A percentile compares a stretch with the other conserved stretches of the same genome.
Evolutionary conservation across 2,888 invertebrate genomes (phyloP).

Genomic region (Atrina japonica): DNA sequence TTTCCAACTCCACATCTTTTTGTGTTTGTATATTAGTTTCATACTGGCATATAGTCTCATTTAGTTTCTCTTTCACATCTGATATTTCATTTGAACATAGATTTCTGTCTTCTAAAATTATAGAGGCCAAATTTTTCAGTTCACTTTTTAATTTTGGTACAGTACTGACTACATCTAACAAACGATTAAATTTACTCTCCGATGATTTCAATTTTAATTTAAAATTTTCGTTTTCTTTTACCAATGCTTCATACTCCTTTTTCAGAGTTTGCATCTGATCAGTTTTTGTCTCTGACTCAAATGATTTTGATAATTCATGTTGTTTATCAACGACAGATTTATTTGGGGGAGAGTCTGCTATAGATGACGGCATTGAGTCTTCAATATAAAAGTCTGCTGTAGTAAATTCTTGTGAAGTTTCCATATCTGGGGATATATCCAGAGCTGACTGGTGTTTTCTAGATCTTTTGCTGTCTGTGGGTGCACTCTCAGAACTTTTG

Average conservation of each 20-base stretch:
- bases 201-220: conserved; percentile 19
- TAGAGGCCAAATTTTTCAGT: conserved; percentile 42
- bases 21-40: not conserved
- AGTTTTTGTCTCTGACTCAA: conserved; percentile 67
- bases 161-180: conserved; percentile 42
- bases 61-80: conserved; percentile 15
- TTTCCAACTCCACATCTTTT: not conserved
- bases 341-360: conserved; percentile 83
- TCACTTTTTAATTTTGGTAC: conserved; percentile 44
- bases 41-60: conserved; percentile 1
- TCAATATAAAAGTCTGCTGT: conserved; percentile 93
- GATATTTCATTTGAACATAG: conserved; percentile 19
- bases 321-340: conserved; percentile 81
- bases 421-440: conserved; percentile 71
- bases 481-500: conserved; percentile 45
- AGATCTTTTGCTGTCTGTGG: conserved; percentile 35
- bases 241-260: conserved; percentile 35
- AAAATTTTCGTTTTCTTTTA: conserved; percentile 46
- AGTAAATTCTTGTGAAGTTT: conserved; percentile 85
- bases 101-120: conserved; percentile 8
- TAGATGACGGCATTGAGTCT: conserved; percentile 92
- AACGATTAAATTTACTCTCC: conserved; percentile 39
- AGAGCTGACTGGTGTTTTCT: conserved; percentile 17
- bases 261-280: conserved; percentile 38
- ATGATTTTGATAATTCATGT: conserved; percentile 67